A percentile compares a stretch with the other conserved stretches of the same genome.
Evolutionary conservation across 2,888 invertebrate genomes (phyloP).

Genomic region (Sminthurinus aureus): DNA sequence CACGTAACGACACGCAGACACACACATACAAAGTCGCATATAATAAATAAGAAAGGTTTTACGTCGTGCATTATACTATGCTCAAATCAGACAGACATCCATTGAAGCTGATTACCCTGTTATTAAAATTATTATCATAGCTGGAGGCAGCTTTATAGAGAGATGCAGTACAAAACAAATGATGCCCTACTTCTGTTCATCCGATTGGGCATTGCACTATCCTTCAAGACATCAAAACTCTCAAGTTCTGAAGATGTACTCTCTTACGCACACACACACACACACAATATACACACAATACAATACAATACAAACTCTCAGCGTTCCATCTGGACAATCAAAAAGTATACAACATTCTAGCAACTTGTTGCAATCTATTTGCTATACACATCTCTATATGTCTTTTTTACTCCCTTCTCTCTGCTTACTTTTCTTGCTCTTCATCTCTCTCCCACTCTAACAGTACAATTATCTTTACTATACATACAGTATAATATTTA

Average conservation of each 20-base stretch:
- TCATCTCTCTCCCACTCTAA: not conserved
- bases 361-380: no score
- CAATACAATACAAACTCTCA: no score
- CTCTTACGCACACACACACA: no score
- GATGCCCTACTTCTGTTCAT: constrained; percentile 29
- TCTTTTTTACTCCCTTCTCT: not conserved
- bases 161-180: constrained; percentile 28
- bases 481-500: no score
- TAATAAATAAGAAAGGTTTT: constrained; percentile 16
- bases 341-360: no score
- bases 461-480: no score
- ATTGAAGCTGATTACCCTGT: constrained; percentile 38
- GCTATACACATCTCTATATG: not conserved
- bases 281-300: no score
- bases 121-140: constrained; percentile 44
- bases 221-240: no score
- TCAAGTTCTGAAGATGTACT: no score
- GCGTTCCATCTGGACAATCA: no score
- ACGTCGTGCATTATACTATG: constrained; percentile 8
- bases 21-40: not conserved
- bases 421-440: not conserved
- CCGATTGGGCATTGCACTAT: constrained; percentile 10
- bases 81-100: constrained; percentile 31
- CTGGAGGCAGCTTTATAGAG: not conserved
- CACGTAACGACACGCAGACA: no score